A percentile compares a stretch with the other conserved stretches of the same genome.
Conservation (phyloP, 2,113 vertebrate genomes). For the Dipodomys stephensi region DNA sequence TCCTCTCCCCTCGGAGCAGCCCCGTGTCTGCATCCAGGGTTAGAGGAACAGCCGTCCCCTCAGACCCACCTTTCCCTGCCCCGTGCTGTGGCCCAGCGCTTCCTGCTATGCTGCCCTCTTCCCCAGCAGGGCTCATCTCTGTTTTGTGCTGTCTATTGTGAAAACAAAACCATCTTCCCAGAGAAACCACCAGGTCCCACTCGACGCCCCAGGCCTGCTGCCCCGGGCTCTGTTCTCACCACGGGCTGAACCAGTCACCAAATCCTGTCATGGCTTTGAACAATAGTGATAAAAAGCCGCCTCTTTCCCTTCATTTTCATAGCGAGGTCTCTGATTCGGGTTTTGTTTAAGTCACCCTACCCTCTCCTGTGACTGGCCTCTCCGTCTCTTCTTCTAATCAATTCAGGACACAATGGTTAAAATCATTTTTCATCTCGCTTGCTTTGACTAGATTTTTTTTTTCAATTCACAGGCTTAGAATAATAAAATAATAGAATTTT, state of each 20-base stretch:
- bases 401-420: slow-evolving; percentile 72
- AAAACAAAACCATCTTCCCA: slow-evolving; percentile 76
- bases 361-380: slow-evolving; percentile 38
- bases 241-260: slow-evolving; percentile 67
- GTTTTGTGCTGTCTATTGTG: slow-evolving; percentile 62
- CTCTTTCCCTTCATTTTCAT: slow-evolving; percentile 70
- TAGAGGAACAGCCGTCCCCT: slow-evolving; percentile 64
- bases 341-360: slow-evolving; percentile 55
- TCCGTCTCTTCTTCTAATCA: slow-evolving; percentile 60
- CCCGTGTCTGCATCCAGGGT: slow-evolving; percentile 40
- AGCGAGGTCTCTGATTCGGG: slow-evolving; percentile 61
- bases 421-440: slow-evolving; percentile 71
- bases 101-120: slow-evolving; percentile 78
- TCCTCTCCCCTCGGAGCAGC: slow-evolving; percentile 36
- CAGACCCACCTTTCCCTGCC: slow-evolving; percentile 59
- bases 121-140: slow-evolving; percentile 65
- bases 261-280: slow-evolving; percentile 62
- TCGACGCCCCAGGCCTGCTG: slow-evolving; percentile 11
- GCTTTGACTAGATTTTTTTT: slow-evolving; percentile 68
- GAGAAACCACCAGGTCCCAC: neutral
- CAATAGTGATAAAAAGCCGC: slow-evolving; percentile 58
- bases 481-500: slow-evolving; percentile 72
- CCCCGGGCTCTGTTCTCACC: slow-evolving; percentile 8
- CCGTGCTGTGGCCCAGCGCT: slow-evolving; percentile 26
- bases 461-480: slow-evolving; percentile 65